A percentile compares a stretch with the other conserved stretches of the same genome.
phyloP scores from a whole-genome alignment of 2,888 invertebrate genomes.

The Lysandra bellargus region DNA sequence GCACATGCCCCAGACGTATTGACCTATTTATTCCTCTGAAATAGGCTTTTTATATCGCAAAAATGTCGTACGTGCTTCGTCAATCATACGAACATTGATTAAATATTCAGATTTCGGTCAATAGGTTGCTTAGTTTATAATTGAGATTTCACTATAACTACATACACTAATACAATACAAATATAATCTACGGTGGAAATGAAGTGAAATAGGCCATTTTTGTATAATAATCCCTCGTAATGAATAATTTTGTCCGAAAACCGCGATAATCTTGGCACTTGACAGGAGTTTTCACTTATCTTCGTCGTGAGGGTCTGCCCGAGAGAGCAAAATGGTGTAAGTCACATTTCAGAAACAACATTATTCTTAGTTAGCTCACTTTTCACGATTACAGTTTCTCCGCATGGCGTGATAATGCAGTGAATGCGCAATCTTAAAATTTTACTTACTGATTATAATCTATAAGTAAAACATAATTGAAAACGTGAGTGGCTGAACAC shows the following conservation, averaged over 20 bases:
- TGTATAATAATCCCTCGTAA: neutral
- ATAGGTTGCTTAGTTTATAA: neutral
- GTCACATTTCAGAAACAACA: slow-evolving; percentile 20
- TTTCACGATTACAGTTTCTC: neutral
- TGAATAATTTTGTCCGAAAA: slow-evolving; percentile 9
- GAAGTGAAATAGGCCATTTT: neutral
- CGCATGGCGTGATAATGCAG: neutral
- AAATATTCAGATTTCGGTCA: neutral
- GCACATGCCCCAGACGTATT: too few relatives aligned
- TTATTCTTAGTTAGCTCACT: slow-evolving; percentile 19
- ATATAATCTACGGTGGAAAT: neutral
- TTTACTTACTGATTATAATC: neutral
- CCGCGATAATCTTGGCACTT: slow-evolving; percentile 1
- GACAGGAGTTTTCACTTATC: slow-evolving; percentile 25
- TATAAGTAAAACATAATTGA: too few relatives aligned
- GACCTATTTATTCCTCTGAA: too few relatives aligned
- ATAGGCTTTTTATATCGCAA: too few relatives aligned
- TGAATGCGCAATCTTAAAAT: neutral
- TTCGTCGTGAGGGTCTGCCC: neutral
- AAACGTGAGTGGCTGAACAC: too few relatives aligned
- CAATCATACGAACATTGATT: too few relatives aligned
- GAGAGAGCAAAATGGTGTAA: slow-evolving; percentile 25
- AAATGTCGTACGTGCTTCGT: too few relatives aligned
- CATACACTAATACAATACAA: neutral
- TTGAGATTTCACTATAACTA: neutral